A percentile compares a stretch with the other conserved stretches of the same genome.
Conservation (phyloP, 2,888 invertebrate species). For the Chaitophorus viminalis region DNA sequence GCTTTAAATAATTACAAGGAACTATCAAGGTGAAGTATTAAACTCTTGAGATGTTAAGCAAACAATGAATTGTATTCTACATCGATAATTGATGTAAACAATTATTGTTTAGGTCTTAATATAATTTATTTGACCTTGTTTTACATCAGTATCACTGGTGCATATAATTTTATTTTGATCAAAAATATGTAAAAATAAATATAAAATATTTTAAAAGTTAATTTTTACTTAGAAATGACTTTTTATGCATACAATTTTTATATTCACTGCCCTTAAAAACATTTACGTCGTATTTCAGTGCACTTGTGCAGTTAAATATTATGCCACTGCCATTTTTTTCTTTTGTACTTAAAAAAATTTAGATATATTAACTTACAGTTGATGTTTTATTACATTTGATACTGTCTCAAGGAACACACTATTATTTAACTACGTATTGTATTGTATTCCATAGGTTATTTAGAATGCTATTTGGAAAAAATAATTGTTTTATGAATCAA, state of each 20-base stretch:
- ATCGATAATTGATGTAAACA: too few species aligned
- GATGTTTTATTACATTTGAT: slow-evolving; percentile 6
- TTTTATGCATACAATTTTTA: slow-evolving; percentile 31
- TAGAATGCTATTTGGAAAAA: neutral
- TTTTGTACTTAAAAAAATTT: slow-evolving; percentile 39
- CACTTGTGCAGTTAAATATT: slow-evolving; percentile 34
- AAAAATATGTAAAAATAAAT: slow-evolving; percentile 1
- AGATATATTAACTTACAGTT: neutral
- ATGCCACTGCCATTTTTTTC: slow-evolving; percentile 54
- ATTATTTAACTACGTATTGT: neutral
- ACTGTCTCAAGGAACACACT: slow-evolving; percentile 14
- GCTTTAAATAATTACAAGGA: slow-evolving; percentile 2
- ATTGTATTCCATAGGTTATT: slow-evolving; percentile 23
- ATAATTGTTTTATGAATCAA: neutral
- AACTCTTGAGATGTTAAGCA: neutral
- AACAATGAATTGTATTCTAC: slow-evolving; percentile 1
- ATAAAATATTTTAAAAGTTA: slow-evolving; percentile 27
- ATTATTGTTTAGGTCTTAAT: neutral
- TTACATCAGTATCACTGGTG: neutral
- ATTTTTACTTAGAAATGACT: slow-evolving; percentile 25
- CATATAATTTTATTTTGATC: slow-evolving; percentile 7
- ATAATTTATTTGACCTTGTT: neutral
- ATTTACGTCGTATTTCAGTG: slow-evolving; percentile 29
- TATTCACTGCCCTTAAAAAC: slow-evolving; percentile 45
- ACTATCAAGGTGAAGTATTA: neutral